Conservation (phyloP, 1,140 invertebrate species). For the Pseudomyrmex cubaensis region DNA sequence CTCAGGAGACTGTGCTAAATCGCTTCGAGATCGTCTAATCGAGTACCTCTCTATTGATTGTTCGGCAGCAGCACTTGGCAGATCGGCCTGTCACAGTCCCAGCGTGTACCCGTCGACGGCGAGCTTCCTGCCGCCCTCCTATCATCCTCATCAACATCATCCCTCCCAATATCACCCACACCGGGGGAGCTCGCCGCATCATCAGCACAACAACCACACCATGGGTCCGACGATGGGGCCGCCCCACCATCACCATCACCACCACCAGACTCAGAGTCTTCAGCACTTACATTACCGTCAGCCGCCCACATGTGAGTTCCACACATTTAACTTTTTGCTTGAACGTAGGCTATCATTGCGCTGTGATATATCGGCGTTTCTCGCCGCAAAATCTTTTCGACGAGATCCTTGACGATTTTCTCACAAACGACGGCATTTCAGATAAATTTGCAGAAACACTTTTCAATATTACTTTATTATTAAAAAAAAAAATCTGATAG, state of each 20-base stretch:
- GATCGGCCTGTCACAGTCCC: conserved; percentile 86
- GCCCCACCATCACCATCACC: conserved; percentile 83
- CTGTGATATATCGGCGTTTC: background rate
- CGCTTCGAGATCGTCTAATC: conserved; percentile 20
- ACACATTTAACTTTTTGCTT: background rate
- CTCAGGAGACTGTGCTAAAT: no score
- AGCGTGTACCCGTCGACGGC: conserved; percentile 81
- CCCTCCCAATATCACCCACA: conserved; percentile 83
- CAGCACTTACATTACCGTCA: conserved; percentile 84
- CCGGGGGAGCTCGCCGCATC: conserved; percentile 82
- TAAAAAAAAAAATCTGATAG: no score
- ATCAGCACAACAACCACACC: conserved; percentile 80
- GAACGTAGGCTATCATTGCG: background rate
- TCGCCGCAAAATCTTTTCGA: background rate
- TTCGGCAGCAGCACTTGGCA: conserved; percentile 82
- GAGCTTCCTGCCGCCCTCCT: conserved; percentile 81
- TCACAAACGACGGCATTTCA: background rate
- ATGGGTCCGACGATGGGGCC: conserved; percentile 83
- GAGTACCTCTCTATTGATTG: conserved; percentile 29
- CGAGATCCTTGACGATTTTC: conserved; percentile 5
- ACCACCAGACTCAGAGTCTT: conserved; percentile 83
- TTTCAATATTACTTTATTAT: no score
- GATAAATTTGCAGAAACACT: background rate
- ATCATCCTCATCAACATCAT: conserved; percentile 83
- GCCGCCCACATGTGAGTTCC: conserved; percentile 82